These are phyloP conservation scores for Drosophila pseudotalamancana DNA, from an alignment of 2,888 invertebrate species.

Conservation along the genomic window DNA sequence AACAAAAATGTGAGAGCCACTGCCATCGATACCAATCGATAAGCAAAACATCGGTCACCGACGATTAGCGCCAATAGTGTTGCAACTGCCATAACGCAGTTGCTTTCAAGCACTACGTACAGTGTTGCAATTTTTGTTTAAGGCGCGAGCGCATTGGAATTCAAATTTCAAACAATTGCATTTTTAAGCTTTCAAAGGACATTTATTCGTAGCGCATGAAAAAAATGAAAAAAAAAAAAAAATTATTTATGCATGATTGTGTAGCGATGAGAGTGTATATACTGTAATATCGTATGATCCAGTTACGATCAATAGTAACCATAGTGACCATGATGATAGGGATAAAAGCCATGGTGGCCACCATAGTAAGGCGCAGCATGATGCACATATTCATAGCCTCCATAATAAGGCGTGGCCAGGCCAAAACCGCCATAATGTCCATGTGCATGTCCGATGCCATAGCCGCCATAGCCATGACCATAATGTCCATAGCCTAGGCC, in stretches of 20 bases:
- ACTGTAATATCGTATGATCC: conserved; percentile 28
- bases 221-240: conserved; percentile 13
- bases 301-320: conserved; percentile 52
- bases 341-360: conserved; percentile 67
- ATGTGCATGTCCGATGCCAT: conserved; percentile 48
- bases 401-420: conserved; percentile 59
- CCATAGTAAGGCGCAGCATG: conserved; percentile 64
- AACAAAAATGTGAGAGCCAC: conserved; percentile 40
- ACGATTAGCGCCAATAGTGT: conserved; percentile 10
- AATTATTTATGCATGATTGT: conserved; percentile 28
- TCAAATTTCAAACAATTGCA: conserved; percentile 15
- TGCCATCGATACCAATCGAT: conserved; percentile 29
- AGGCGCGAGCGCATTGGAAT: neutral
- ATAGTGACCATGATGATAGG: conserved; percentile 71
- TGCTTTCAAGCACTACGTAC: conserved; percentile 14
- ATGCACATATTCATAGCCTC: conserved; percentile 62
- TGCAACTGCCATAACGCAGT: neutral
- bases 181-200: conserved; percentile 25
- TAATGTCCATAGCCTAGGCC: conserved; percentile 70
- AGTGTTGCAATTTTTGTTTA: conserved; percentile 11
- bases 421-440: conserved; percentile 54
- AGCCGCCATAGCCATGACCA: conserved; percentile 62
- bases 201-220: conserved; percentile 45
- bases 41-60: neutral
- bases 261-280: conserved; percentile 29